Base-by-base conservation (phyloP, 1,140 invertebrate species). In the Leptinotarsa undecemlineata region DNA sequence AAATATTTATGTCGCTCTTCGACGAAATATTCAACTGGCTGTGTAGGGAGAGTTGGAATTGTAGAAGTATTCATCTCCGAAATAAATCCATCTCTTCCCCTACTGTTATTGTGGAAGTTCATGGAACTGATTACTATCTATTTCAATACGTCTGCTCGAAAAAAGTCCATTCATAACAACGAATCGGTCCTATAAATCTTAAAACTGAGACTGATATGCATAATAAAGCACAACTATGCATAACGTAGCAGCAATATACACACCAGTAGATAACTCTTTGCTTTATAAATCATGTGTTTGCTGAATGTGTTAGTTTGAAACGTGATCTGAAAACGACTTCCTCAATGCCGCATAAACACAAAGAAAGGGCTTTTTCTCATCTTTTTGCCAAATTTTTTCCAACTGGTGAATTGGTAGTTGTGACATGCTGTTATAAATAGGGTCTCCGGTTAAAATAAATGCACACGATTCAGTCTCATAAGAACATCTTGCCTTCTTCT, bases 191-290 rank as follows among this genome's bases (percentile, higher is more conserved):
- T 19, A 57, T 57, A 57, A 57, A 57, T 57, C 51, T 19, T n/a
- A 57, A 15, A 57, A 57, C 51, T 57, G 13, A 57, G 51, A 57
- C 15, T 57, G 51, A 57, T 57, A 57, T 57, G 51, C 51, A 57
- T 57, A 57, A 57, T 57, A 57, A 17, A 57, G 51, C n/a, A 17
- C 51, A 57, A 57, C 15, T 57, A 57, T 57, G 51, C 51, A 57
- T 57, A 57, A 57, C n/a, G 6, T 57, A 57, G 51, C 51, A 57
- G 51, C 51, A 57, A 57, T 57, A 57, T 57, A 57, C 51, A 57
- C 51, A 57, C 51, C 51, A 57, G 13, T 57, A 57, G 51, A 57
- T 57, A 57, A 57, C 51, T 57, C n/a, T 57, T 57, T 57, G 51
- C 51, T 57, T 19, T 57, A 57, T 57, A 57, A 57, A 57, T 57